phyloP scores from a whole-genome alignment of 2,888 invertebrate species.

The Agriopis leucophaearia region DNA sequence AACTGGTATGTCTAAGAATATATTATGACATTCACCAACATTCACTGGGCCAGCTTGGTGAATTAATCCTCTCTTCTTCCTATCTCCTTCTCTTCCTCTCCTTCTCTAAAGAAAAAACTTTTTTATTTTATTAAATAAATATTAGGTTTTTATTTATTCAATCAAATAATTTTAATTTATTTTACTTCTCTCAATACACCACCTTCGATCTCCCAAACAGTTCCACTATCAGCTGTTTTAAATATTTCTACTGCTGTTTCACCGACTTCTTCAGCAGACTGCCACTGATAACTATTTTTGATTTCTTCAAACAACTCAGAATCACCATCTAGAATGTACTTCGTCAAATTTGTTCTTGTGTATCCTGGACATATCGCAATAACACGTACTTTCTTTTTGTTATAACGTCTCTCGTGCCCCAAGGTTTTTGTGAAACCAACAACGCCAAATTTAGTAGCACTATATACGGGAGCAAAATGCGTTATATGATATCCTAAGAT shows the following conservation, averaged over 20 bases:
- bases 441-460: slow-evolving; percentile 68
- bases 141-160: no score
- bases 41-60: no score
- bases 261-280: slow-evolving; percentile 46
- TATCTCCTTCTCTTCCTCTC: no score
- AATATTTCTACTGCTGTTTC: slow-evolving; percentile 41
- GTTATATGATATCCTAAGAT: slow-evolving; percentile 80
- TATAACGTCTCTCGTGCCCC: slow-evolving; percentile 69
- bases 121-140: no score
- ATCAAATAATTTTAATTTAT: background rate
- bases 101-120: no score
- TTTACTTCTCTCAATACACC: slow-evolving; percentile 21
- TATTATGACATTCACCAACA: no score
- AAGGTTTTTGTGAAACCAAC: slow-evolving; percentile 76
- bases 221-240: slow-evolving; percentile 40
- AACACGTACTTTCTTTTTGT: slow-evolving; percentile 75
- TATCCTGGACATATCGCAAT: slow-evolving; percentile 80
- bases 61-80: no score
- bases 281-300: slow-evolving; percentile 44
- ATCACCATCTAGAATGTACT: background rate
- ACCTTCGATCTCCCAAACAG: slow-evolving; percentile 38
- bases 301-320: slow-evolving; percentile 34
- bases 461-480: slow-evolving; percentile 73
- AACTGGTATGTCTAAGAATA: no score
- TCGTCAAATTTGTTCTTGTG: slow-evolving; percentile 66